Percentiles rank a stretch among this genome's conserved stretches.
These are phyloP conservation scores for Cataglyphis altisquamis DNA, from an alignment of 2,888 invertebrate genomes.

Conservation along the genomic window DNA sequence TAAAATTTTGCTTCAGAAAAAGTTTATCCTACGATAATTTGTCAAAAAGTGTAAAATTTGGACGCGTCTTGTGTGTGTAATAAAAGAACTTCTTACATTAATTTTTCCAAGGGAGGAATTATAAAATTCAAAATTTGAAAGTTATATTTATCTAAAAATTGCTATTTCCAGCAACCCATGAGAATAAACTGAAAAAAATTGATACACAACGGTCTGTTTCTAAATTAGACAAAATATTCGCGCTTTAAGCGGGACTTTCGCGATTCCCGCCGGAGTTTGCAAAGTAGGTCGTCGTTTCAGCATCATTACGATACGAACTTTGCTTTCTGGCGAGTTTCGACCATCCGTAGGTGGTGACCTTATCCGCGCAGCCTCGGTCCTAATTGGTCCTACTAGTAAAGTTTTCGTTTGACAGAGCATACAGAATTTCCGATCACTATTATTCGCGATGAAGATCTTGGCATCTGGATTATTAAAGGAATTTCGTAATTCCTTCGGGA, in stretches of 20 bases:
- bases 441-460: conserved; percentile 19
- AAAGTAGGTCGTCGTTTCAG: conserved; percentile 49
- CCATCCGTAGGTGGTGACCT: conserved; percentile 37
- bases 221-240: conserved; percentile 40
- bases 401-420: conserved; percentile 9
- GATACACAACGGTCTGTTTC: not conserved
- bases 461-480: conserved; percentile 6
- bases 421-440: conserved; percentile 17
- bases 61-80: too few relatives aligned
- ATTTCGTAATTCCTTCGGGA: not conserved
- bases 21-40: not conserved
- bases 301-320: conserved; percentile 40
- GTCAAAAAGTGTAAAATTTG: not conserved
- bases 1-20: not conserved
- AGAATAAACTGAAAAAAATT: not conserved
- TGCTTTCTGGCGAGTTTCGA: conserved; percentile 20
- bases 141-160: not conserved
- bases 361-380: conserved; percentile 7
- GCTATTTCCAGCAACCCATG: not conserved
- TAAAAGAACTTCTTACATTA: not conserved
- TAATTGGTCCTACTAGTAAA: conserved; percentile 18
- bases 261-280: not conserved
- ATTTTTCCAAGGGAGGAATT: not conserved
- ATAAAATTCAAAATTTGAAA: not conserved
- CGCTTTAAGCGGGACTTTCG: conserved; percentile 13